Conservation (phyloP, 2,888 invertebrate species). For the Pandemis heparana region DNA sequence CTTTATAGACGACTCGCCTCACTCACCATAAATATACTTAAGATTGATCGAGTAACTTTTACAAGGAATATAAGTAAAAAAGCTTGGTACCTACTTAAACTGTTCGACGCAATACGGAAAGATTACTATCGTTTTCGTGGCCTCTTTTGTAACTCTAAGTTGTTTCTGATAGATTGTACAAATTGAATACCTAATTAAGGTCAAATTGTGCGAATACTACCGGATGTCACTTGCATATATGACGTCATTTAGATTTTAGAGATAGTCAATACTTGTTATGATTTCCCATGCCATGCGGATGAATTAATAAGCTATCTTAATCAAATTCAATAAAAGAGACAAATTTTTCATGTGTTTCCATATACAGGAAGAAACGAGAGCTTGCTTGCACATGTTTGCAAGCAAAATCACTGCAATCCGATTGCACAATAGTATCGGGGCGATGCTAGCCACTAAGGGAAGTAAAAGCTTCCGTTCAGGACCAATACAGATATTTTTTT, state of each 20-base stretch:
- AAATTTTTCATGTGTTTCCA: no score
- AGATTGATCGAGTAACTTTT: slow-evolving; percentile 15
- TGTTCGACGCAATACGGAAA: not conserved
- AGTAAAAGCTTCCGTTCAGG: no score
- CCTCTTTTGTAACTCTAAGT: not conserved
- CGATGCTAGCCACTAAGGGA: no score
- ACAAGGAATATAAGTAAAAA: not conserved
- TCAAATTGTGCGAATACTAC: slow-evolving; percentile 1
- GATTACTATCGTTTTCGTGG: not conserved
- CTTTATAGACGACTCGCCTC: slow-evolving; percentile 3
- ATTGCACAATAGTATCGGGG: no score
- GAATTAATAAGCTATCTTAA: no score
- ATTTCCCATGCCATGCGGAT: no score
- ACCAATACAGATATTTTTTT: no score
- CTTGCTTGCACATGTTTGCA: no score
- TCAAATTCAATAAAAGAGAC: no score
- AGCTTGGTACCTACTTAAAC: not conserved
- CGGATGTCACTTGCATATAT: not conserved
- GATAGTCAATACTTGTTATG: no score
- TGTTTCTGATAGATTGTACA: not conserved
- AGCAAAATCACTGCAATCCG: no score
- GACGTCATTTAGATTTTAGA: not conserved
- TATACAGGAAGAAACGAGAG: no score
- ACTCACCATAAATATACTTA: not conserved
- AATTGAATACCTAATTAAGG: not conserved